These are phyloP conservation scores for Macrosteles quadrilineatus DNA, from an alignment of 1,140 invertebrate genomes.

Conservation along the genomic window DNA sequence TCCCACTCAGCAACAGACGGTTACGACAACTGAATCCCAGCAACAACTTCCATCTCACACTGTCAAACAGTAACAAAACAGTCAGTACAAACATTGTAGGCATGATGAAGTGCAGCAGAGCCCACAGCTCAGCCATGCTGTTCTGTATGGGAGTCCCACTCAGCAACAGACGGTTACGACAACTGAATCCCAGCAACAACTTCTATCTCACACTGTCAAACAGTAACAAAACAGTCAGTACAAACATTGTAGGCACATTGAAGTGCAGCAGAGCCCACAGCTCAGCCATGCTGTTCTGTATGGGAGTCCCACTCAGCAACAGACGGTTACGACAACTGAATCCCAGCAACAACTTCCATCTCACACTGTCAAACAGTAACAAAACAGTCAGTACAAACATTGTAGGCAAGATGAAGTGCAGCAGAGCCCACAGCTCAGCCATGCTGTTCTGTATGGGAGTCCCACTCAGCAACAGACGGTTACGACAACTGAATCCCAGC, in stretches of 20 bases:
- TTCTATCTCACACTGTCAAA: slow-evolving; percentile 97
- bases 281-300: slow-evolving; percentile 98
- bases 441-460: slow-evolving; percentile 99
- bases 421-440: slow-evolving; percentile 96
- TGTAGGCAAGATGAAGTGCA: slow-evolving; percentile 99
- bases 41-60: slow-evolving; percentile 94
- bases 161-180: slow-evolving; percentile 86
- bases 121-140: slow-evolving; percentile 98
- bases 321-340: slow-evolving; percentile 93
- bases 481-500: slow-evolving; percentile 91
- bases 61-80: no score
- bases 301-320: slow-evolving; percentile 94
- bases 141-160: slow-evolving; percentile 99
- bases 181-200: slow-evolving; percentile 90
- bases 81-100: slow-evolving; percentile 97
- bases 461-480: slow-evolving; percentile 91
- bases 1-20: slow-evolving; percentile 91
- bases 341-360: slow-evolving; percentile 95
- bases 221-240: no score
- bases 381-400: no score
- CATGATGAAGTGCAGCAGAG: slow-evolving; percentile 98
- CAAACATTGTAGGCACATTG: slow-evolving; percentile 98
- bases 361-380: no score
- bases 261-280: slow-evolving; percentile 98
- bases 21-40: slow-evolving; percentile 94